phyloP scores from a whole-genome alignment of 2,888 invertebrate genomes.

The Tuta absoluta region DNA sequence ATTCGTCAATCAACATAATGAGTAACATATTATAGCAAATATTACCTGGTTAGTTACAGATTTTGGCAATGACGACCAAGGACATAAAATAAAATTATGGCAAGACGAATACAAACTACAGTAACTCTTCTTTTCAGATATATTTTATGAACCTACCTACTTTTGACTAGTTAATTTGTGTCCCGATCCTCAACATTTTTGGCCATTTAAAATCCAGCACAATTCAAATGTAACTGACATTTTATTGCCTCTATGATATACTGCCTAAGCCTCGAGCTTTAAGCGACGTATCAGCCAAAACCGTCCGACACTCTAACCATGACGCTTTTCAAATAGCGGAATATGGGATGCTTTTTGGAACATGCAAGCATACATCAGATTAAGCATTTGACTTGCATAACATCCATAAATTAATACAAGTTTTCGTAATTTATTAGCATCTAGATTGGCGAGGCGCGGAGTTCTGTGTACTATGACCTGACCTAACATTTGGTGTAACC shows the following conservation, averaged over 20 bases:
- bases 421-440: conserved; percentile 24
- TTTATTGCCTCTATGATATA: too few relatives aligned
- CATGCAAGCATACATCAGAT: not conserved
- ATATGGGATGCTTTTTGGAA: not conserved
- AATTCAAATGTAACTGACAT: too few relatives aligned
- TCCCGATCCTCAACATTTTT: too few relatives aligned
- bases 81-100: not conserved
- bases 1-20: not conserved
- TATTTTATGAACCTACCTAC: too few relatives aligned
- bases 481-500: conserved; percentile 25
- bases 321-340: not conserved
- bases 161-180: too few relatives aligned
- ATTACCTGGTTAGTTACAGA: not conserved
- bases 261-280: too few relatives aligned
- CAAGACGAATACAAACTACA: too few relatives aligned
- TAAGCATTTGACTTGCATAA: not conserved
- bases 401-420: conserved; percentile 18
- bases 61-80: conserved; percentile 3
- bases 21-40: conserved; percentile 1
- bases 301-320: too few relatives aligned
- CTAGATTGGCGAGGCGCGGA: conserved; percentile 20
- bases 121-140: too few relatives aligned
- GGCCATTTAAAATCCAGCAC: too few relatives aligned
- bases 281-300: too few relatives aligned
- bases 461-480: conserved; percentile 25